Percentiles rank a stretch among this genome's conserved stretches.
phyloP scores from a whole-genome alignment of 2,888 invertebrate species.

The Drosophila bunnanda region DNA sequence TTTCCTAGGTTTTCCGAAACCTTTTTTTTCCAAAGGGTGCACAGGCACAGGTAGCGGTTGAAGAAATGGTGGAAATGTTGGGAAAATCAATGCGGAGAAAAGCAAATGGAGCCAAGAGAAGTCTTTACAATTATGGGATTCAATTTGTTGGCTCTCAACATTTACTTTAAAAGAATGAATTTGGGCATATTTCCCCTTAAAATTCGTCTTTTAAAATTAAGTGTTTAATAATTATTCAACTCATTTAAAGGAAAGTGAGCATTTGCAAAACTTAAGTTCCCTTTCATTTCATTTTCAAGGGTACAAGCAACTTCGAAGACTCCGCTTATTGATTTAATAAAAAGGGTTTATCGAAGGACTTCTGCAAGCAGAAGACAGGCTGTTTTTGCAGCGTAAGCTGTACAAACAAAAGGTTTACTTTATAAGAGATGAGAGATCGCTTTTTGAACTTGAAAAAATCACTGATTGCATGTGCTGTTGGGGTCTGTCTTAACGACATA shows the following conservation, averaged over 20 bases:
- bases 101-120: slow-evolving; percentile 6
- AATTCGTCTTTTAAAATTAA: neutral
- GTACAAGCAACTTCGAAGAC: slow-evolving; percentile 6
- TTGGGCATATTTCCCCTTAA: no score
- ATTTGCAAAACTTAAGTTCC: neutral
- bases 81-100: slow-evolving; percentile 11
- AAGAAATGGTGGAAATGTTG: slow-evolving; percentile 10
- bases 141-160: neutral
- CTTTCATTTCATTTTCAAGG: slow-evolving; percentile 6
- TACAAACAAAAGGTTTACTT: slow-evolving; percentile 55
- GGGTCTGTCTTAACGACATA: slow-evolving; percentile 18
- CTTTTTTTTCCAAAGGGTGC: slow-evolving; percentile 2
- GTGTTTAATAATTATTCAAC: neutral
- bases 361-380: slow-evolving; percentile 5
- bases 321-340: slow-evolving; percentile 31
- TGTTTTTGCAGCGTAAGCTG: slow-evolving; percentile 62
- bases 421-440: neutral
- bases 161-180: neutral
- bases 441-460: slow-evolving; percentile 11
- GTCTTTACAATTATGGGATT: slow-evolving; percentile 15
- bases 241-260: neutral
- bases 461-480: slow-evolving; percentile 8
- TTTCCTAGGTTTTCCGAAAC: slow-evolving; percentile 40
- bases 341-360: slow-evolving; percentile 69
- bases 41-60: slow-evolving; percentile 1